Percentiles rank a stretch among this genome's conserved stretches.
Conservation (phyloP, 1,140 invertebrate genomes). For the Hydropsyche tenuis region DNA sequence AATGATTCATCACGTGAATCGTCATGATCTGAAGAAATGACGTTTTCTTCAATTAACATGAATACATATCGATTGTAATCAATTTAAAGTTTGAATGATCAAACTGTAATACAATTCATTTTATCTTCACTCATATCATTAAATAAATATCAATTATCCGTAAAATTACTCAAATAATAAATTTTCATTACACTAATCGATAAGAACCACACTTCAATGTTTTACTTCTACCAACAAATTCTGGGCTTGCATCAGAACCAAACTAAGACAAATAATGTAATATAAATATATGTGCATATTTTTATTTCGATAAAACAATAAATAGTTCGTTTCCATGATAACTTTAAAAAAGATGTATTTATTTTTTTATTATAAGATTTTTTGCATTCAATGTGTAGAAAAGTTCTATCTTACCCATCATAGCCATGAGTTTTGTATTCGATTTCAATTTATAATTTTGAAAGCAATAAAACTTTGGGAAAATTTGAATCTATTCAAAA, state of each 20-base stretch:
- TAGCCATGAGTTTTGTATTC: neutral
- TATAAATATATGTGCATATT: conserved; percentile 28
- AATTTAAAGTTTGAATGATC: neutral
- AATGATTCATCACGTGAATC: neutral
- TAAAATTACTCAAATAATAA: neutral
- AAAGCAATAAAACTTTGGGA: too few species aligned
- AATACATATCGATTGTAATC: conserved; percentile 5
- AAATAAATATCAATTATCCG: neutral
- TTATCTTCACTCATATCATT: neutral
- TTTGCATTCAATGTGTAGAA: neutral
- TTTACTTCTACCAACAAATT: neutral
- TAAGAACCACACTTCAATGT: neutral
- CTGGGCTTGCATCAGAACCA: conserved; percentile 33
- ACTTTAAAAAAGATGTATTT: too few species aligned
- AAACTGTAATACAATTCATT: neutral
- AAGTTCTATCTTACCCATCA: neutral
- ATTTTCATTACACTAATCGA: neutral
- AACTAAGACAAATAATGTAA: conserved; percentile 34
- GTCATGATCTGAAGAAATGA: too few species aligned
- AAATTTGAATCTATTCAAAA: too few species aligned
- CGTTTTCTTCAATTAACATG: neutral
- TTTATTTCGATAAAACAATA: conserved; percentile 10
- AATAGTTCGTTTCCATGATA: conserved; percentile 2
- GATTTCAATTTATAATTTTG: conserved; percentile 10
- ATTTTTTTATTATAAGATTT: too few species aligned